Conservation (phyloP, 2,888 invertebrate species). For the Drosophila eohydei region DNA sequence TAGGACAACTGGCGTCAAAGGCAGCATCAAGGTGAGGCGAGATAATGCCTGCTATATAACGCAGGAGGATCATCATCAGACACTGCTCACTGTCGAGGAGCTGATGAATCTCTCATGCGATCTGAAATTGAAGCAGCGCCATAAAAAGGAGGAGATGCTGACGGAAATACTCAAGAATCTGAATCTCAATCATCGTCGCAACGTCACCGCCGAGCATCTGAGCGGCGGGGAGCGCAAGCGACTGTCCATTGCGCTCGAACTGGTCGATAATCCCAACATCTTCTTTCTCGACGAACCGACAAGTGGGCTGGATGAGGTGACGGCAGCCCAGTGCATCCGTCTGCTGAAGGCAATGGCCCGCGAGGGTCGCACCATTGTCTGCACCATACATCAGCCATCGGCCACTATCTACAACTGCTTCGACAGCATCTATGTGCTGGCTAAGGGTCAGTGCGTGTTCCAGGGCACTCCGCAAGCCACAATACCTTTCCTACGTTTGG, state of each 20-base stretch:
- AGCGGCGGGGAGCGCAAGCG: constrained; percentile 93
- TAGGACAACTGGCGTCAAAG: constrained; percentile 88
- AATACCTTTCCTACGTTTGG: constrained; percentile 87
- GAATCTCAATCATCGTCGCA: constrained; percentile 82
- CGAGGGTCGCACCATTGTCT: constrained; percentile 89
- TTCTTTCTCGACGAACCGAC: constrained; percentile 95
- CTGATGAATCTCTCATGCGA: constrained; percentile 92
- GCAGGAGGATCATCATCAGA: constrained; percentile 91
- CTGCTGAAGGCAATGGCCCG: constrained; percentile 87
- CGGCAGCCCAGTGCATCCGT: constrained; percentile 87
- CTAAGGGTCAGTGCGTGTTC: constrained; percentile 88
- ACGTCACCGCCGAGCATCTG: constrained; percentile 85
- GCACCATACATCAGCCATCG: constrained; percentile 90
- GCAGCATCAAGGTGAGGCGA: constrained; percentile 89
- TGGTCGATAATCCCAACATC: constrained; percentile 93
- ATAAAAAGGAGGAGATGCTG: constrained; percentile 75
- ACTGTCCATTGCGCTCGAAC: constrained; percentile 92
- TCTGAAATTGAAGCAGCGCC: constrained; percentile 87
- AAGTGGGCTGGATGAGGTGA: constrained; percentile 89
- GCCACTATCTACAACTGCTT: constrained; percentile 88
- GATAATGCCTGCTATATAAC: constrained; percentile 93
- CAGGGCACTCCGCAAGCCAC: constrained; percentile 88
- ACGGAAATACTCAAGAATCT: constrained; percentile 83
- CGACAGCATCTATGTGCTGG: constrained; percentile 88
- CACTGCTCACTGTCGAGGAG: constrained; percentile 90